A percentile compares a stretch with the other conserved stretches of the same genome.
These are phyloP conservation scores for Batillaria attramentaria DNA, from an alignment of 1,140 invertebrate species.

Conservation along the genomic window DNA sequence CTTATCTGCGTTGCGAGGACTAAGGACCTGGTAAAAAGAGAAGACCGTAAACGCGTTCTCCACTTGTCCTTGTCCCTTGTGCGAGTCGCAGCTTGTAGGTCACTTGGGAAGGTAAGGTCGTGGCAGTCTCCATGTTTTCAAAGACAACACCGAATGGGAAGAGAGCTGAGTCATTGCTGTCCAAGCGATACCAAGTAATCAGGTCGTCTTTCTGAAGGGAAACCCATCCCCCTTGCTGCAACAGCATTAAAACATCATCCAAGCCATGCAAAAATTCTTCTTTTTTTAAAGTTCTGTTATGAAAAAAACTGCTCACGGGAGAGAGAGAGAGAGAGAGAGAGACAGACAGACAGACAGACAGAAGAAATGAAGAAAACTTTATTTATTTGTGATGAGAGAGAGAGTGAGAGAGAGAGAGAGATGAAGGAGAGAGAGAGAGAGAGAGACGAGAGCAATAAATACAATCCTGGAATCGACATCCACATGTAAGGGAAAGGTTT, in stretches of 20 bases:
- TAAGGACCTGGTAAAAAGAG: constrained; percentile 78
- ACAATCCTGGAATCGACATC: no score
- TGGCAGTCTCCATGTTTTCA: background rate
- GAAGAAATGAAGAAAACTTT: no score
- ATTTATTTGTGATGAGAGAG: no score
- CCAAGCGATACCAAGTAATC: constrained; percentile 52
- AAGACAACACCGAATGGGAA: constrained; percentile 54
- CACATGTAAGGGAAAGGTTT: no score
- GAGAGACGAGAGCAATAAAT: no score
- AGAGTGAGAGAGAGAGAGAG: no score
- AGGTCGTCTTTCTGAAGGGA: constrained; percentile 67
- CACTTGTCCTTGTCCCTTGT: constrained; percentile 69
- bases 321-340: no score
- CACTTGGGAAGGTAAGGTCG: constrained; percentile 40
- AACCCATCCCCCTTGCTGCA: constrained; percentile 52
- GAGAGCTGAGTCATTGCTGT: constrained; percentile 30
- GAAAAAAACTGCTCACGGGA: no score
- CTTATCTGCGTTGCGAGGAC: constrained; percentile 75
- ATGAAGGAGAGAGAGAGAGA: no score
- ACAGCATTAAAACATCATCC: constrained; percentile 12
- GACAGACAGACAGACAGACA: no score
- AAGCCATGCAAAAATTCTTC: background rate
- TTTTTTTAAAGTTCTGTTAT: background rate
- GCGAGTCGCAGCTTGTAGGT: constrained; percentile 55
- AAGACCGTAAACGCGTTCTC: constrained; percentile 79